These are phyloP conservation scores for Lucilia sericata DNA, from an alignment of 1,140 invertebrate species.

Conservation along the genomic window DNA sequence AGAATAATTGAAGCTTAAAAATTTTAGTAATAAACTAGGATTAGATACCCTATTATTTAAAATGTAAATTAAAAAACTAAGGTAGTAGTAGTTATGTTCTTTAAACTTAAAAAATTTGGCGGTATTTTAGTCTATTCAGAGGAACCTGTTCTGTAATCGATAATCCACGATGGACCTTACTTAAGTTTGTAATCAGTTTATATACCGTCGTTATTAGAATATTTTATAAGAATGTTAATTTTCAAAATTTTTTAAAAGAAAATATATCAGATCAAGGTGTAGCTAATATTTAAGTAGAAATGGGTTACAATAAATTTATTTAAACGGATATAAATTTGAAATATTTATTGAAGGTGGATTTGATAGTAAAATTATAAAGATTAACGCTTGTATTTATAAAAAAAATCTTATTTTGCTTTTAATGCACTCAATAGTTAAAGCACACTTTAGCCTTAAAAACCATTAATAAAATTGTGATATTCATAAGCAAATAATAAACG, in stretches of 20 bases:
- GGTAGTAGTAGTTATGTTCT: conserved; percentile 34
- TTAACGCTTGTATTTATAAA: no score
- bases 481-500: no score
- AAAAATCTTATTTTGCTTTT: no score
- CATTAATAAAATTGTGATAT: no score
- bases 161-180: conserved; percentile 25
- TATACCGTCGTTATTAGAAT: conserved; percentile 11
- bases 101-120: conserved; percentile 31
- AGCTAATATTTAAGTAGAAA: background rate
- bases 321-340: no score
- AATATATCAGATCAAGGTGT: background rate
- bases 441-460: no score
- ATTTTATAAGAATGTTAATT: conserved; percentile 18
- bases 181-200: background rate
- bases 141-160: conserved; percentile 29
- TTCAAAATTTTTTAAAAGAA: conserved; percentile 6
- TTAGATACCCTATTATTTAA: no score
- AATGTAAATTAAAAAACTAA: background rate
- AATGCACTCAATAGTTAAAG: no score
- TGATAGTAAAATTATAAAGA: no score
- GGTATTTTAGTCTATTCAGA: conserved; percentile 31
- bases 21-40: no score
- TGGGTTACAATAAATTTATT: background rate
- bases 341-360: no score
- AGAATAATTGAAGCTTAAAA: no score